Percentiles rank a stretch among this genome's conserved stretches.
phyloP scores from a whole-genome alignment of 1,140 invertebrate species.

The Zaprionus davidi region DNA sequence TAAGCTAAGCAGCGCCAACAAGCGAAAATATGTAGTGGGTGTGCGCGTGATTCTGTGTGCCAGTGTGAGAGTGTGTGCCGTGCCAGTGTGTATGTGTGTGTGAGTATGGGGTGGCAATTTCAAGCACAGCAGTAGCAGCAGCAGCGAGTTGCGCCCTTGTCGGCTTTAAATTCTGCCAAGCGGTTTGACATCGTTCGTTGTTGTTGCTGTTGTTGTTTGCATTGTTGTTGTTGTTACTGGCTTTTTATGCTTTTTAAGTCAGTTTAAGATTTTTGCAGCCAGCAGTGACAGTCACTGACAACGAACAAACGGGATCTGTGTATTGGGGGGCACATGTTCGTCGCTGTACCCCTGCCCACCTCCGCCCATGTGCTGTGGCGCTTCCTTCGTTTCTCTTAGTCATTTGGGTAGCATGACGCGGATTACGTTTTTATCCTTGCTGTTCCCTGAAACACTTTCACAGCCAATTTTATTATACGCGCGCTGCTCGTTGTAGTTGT shows the following conservation, averaged over 20 bases:
- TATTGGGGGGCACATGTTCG: constrained; percentile 52
- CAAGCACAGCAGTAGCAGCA: background rate
- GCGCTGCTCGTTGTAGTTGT: constrained; percentile 57
- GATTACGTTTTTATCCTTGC: constrained; percentile 81
- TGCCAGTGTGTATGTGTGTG: background rate
- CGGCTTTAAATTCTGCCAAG: constrained; percentile 71
- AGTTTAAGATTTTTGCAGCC: constrained; percentile 78
- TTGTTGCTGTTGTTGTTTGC: background rate
- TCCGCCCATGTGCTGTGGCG: background rate
- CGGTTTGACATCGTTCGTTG: constrained; percentile 66
- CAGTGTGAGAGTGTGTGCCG: background rate
- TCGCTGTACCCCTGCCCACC: background rate
- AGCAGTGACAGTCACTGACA: constrained; percentile 69
- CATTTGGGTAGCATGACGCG: constrained; percentile 74
- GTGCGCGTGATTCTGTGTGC: constrained; percentile 2
- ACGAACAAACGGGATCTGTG: constrained; percentile 29
- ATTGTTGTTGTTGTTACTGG: constrained; percentile 21
- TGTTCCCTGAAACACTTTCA: constrained; percentile 74
- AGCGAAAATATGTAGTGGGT: constrained; percentile 28
- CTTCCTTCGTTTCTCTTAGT: constrained; percentile 66
- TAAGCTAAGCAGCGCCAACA: constrained; percentile 78
- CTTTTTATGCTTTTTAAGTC: constrained; percentile 79
- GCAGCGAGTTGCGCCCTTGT: constrained; percentile 1
- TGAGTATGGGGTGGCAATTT: constrained; percentile 19
- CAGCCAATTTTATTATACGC: constrained; percentile 81